A percentile compares a stretch with the other conserved stretches of the same genome.
phyloP scores from a whole-genome alignment of 2,888 invertebrate species.

The Tenthredo mesomela region DNA sequence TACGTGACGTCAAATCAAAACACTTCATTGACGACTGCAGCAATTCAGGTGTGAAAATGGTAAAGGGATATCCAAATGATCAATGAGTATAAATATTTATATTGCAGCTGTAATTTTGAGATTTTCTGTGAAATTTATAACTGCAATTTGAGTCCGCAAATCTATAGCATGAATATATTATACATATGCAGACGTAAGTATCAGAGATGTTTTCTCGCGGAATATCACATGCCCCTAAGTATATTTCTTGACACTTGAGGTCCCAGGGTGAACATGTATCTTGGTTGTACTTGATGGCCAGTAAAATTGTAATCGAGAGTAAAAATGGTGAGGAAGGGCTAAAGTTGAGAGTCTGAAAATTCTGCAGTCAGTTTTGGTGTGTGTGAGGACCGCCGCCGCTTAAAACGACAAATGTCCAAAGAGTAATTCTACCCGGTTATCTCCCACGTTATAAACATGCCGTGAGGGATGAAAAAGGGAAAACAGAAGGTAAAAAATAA shows the following conservation, averaged over 20 bases:
- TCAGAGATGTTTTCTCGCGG: constrained; percentile 15
- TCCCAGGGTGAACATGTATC: constrained; percentile 31
- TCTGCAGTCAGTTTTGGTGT: not conserved
- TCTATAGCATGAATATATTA: not conserved
- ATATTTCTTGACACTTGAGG: constrained; percentile 12
- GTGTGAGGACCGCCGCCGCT: not conserved
- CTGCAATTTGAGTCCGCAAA: not conserved
- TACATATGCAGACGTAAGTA: not conserved
- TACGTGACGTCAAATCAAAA: not conserved
- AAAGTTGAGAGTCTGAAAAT: constrained; percentile 13
- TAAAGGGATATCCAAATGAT: not conserved
- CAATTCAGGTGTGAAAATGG: not conserved
- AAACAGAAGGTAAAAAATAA: constrained; percentile 21
- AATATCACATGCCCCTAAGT: not conserved
- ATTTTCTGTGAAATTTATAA: not conserved
- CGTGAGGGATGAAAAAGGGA: constrained; percentile 27
- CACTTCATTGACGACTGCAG: not conserved
- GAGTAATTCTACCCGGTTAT: constrained; percentile 27
- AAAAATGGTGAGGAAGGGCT: not conserved
- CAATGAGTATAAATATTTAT: not conserved
- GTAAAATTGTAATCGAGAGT: constrained; percentile 19
- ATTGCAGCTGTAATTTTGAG: not conserved
- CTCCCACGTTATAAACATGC: constrained; percentile 36
- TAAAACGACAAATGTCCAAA: constrained; percentile 28
- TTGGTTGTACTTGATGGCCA: not conserved